These are phyloP conservation scores for Tichodroma muraria DNA, from an alignment of 2,113 vertebrate genomes.

Conservation along the genomic window DNA sequence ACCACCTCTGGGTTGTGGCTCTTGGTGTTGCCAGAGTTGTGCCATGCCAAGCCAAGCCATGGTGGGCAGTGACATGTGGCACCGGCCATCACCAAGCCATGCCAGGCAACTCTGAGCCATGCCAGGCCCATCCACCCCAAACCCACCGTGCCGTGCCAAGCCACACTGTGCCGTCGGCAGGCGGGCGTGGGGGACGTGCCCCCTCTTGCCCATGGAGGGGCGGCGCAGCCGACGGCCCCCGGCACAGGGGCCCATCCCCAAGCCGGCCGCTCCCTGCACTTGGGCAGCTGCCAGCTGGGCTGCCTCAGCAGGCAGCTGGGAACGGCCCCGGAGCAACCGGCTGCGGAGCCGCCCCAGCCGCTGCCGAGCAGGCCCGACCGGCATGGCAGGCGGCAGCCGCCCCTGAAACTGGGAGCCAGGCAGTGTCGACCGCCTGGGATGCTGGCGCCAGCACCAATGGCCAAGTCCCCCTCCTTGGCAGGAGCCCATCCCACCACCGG, in stretches of 20 bases:
- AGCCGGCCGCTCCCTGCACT: constrained; percentile 45
- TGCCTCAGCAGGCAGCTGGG: constrained; percentile 47
- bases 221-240: background rate
- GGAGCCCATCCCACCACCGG: background rate
- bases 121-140: background rate
- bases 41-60: accelerated
- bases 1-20: background rate
- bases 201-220: constrained; percentile 25
- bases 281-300: constrained; percentile 47
- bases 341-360: constrained; percentile 27
- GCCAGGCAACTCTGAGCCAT: background rate
- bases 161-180: background rate
- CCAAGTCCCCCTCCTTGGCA: background rate
- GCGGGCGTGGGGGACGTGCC: constrained; percentile 1
- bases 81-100: background rate
- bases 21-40: background rate
- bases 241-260: constrained; percentile 36
- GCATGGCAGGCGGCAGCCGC: constrained; percentile 33
- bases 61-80: background rate
- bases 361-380: constrained; percentile 57
- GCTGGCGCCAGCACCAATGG: background rate
- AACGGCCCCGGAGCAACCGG: constrained; percentile 29
- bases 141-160: background rate
- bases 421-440: background rate
- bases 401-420: constrained; percentile 34